Percentiles rank a stretch among this genome's conserved stretches.
Evolutionary conservation across 2,797 vertebrate species (phyloP).

Genomic region (Chelidonichthys spinosus): DNA sequence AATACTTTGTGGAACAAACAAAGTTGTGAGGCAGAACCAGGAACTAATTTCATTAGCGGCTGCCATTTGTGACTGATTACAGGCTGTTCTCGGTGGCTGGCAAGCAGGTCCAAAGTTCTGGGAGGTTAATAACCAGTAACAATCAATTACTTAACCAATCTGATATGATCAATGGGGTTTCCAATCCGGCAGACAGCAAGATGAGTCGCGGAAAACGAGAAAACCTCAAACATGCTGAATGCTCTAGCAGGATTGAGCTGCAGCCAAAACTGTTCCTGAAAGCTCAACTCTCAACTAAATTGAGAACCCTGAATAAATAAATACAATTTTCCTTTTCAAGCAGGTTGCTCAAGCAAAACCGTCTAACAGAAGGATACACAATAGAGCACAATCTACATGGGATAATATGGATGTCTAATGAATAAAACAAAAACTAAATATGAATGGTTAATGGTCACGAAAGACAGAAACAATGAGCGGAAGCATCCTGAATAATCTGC

Average conservation of each 20-base stretch:
- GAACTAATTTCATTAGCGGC: conserved; percentile 88
- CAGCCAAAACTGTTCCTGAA: conserved; percentile 19
- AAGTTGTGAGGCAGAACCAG: conserved; percentile 86
- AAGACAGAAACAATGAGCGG: conserved; percentile 20
- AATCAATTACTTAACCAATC: conserved; percentile 87
- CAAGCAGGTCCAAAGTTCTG: conserved; percentile 81
- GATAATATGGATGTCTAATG: conserved; percentile 6
- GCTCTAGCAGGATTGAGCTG: conserved; percentile 13
- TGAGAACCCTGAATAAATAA: neutral
- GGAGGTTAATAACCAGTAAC: conserved; percentile 88
- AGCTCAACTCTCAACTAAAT: conserved; percentile 20
- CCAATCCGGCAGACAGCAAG: conserved; percentile 66
- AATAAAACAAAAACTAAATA: conserved; percentile 8
- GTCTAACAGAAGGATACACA: neutral
- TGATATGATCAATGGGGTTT: conserved; percentile 84
- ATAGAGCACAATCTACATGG: neutral
- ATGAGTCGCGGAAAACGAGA: conserved; percentile 61
- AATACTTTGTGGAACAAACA: conserved; percentile 85
- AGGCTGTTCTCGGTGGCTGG: conserved; percentile 75
- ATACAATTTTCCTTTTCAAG: neutral
- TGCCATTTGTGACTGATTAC: conserved; percentile 88
- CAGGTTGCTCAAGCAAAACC: conserved; percentile 2
- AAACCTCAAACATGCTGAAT: conserved; percentile 53
- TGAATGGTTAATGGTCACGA: conserved; percentile 28
- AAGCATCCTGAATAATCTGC: conserved; percentile 28